phyloP scores from a whole-genome alignment of 2,113 vertebrate species.

The Gorsachius goisagi region DNA sequence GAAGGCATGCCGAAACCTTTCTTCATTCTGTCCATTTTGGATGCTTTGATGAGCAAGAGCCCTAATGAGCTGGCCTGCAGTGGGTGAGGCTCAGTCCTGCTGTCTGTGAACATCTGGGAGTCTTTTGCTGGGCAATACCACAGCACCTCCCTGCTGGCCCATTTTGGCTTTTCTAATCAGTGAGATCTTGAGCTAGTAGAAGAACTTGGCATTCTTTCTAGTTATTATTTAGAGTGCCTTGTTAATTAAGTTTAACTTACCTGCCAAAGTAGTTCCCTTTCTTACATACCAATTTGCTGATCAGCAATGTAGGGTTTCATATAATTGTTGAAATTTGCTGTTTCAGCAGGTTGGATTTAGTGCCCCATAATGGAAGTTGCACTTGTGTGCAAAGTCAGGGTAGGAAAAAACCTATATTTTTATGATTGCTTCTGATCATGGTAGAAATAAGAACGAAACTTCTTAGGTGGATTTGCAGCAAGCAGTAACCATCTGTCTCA shows the following conservation, averaged over 20 bases:
- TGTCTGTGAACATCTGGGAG: background rate
- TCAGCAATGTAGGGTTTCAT: background rate
- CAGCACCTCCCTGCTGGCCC: background rate
- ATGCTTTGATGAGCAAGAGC: background rate
- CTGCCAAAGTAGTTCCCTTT: background rate
- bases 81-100: rapidly evolving
- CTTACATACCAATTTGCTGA: background rate
- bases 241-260: background rate
- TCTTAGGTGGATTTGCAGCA: background rate
- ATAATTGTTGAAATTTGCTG: background rate
- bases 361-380: background rate
- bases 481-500: background rate
- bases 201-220: background rate
- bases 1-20: background rate
- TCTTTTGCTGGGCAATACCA: background rate
- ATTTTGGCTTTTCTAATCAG: background rate
- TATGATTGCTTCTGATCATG: background rate
- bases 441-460: background rate
- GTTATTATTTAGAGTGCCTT: background rate
- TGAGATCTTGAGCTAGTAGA: background rate
- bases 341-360: background rate
- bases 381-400: background rate
- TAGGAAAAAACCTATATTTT: background rate
- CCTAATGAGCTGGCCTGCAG: background rate
- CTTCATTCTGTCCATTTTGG: background rate